Evolutionary conservation across 2,888 invertebrate genomes (phyloP), one percentile per base, ranked within the genome.

Genomic region (Adela reaumurella): DNA sequence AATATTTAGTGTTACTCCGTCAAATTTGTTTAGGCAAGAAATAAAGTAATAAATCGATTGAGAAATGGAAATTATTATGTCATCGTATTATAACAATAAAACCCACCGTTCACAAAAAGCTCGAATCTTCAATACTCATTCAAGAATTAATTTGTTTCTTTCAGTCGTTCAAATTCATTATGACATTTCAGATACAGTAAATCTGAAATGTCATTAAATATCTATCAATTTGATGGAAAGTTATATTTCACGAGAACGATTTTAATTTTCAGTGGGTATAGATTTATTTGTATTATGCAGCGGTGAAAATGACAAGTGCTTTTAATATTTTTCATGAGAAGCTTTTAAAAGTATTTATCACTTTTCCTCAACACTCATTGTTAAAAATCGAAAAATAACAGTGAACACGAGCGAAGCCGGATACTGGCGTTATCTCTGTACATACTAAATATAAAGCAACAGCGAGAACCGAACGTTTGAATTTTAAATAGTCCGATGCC

Each of bases 401-500:
- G 35, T 14, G 35, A 35, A 35, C 24, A 24, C 6, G 35, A 35
- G 35, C 35, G 14, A 24, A 4, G 24, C 35, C 35, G 35, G 35
- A 35, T 35, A 14, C 24, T 24, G 24, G 5, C 24, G 4, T 8
- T 24, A 24, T 24, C 24, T 24, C 4, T 24, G 8, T 24, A 24
- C 8, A 24, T 24, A 24, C 8, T 6, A 6, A 24, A 24, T 6
- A 24, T 24, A 24, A 24, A 24, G 24, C 35, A 14, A 3, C 14
- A 8, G 19, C 45, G 14, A 14, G 20, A 18, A 14, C 20, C 45
- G 14, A 45, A 45, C 45, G 45, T 19, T 19, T 43, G 47, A 48
- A 48, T 48, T 48, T 29, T 44, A 44, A 48, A 48, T 24, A 17
- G 29, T 55, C 55, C 54, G 63, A 63, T 63, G 61, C 54, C 59